These are phyloP conservation scores for Helostoma temminkii DNA, from an alignment of 2,797 vertebrate genomes.

Conservation along the genomic window DNA sequence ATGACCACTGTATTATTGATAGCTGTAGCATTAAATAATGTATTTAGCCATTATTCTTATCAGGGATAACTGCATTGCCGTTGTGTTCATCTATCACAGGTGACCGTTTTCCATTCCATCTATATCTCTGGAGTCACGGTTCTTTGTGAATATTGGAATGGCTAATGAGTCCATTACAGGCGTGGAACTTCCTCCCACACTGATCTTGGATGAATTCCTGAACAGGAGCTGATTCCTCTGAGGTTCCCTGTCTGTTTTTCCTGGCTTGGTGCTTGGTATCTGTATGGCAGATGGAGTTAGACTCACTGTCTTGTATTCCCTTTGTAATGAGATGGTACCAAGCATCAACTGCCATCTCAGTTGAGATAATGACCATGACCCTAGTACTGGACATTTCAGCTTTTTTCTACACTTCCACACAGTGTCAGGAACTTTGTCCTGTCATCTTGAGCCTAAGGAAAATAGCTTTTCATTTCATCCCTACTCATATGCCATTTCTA, in stretches of 20 bases:
- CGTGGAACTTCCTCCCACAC: background rate
- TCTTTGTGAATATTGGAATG: background rate
- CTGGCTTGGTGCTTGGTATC: background rate
- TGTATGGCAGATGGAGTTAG: background rate
- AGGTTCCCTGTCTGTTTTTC: background rate
- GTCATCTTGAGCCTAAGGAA: no score
- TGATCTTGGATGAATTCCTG: background rate
- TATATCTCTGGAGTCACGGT: background rate
- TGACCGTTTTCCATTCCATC: background rate
- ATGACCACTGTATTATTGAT: no score
- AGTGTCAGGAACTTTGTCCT: no score
- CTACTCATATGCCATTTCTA: no score
- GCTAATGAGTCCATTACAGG: conserved; percentile 1
- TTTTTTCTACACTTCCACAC: no score
- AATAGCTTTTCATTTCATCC: no score
- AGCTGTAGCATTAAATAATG: no score
- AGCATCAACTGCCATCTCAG: background rate
- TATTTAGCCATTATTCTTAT: no score
- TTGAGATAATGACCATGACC: background rate
- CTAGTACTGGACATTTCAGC: conserved; percentile 5
- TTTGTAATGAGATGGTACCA: background rate
- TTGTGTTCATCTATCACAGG: background rate
- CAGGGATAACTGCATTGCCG: no score
- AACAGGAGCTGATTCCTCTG: background rate
- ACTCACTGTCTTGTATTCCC: background rate